These are phyloP conservation scores for Equus przewalskii DNA, from an alignment of 2,113 vertebrate genomes.

Conservation along the genomic window DNA sequence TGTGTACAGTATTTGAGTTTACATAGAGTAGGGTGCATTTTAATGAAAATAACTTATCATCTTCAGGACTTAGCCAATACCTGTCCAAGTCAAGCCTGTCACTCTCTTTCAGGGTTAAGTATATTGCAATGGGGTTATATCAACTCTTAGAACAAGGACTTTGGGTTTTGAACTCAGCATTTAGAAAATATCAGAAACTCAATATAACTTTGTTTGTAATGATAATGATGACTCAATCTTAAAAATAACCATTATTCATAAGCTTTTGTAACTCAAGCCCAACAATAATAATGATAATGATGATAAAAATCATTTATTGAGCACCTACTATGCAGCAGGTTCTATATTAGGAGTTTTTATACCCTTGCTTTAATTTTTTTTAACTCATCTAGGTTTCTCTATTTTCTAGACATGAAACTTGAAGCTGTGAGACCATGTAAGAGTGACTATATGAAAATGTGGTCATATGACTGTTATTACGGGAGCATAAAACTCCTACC, in stretches of 20 bases:
- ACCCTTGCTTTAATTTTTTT: background rate
- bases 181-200: background rate
- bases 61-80: conserved; percentile 62
- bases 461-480: background rate
- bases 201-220: background rate
- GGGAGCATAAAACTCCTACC: background rate
- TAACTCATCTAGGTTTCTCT: background rate
- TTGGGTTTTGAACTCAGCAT: background rate
- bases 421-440: background rate
- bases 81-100: conserved; percentile 2
- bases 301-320: background rate
- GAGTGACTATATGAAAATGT: background rate
- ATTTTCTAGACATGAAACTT: background rate
- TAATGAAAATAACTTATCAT: conserved; percentile 82
- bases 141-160: background rate
- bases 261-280: background rate
- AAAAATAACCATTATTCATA: background rate
- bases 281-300: background rate
- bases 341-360: background rate
- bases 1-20: conserved; percentile 70
- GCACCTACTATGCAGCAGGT: background rate
- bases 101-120: conserved; percentile 7
- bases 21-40: conserved; percentile 68
- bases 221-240: background rate
- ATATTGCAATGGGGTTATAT: background rate